Evolutionary conservation across 2,888 invertebrate species (phyloP).

Genomic region (Rapana venosa): DNA sequence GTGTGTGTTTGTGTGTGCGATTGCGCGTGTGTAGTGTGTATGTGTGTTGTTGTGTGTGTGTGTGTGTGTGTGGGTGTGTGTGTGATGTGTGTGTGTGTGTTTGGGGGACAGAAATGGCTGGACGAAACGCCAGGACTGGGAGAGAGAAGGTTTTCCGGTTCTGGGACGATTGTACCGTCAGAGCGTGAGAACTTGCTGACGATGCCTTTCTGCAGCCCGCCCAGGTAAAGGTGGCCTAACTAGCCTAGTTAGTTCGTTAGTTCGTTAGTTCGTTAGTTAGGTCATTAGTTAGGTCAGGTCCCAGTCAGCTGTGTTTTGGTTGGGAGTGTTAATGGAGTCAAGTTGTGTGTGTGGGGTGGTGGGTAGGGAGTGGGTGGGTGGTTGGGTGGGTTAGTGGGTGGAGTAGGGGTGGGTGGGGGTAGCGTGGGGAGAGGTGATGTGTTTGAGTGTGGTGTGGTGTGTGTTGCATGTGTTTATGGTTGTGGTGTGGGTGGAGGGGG

Average conservation of each 20-base stretch:
- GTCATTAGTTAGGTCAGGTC: neutral
- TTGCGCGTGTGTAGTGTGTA: neutral
- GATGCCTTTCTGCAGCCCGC: conserved; percentile 75
- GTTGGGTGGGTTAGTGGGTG: neutral
- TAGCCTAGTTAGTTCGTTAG: neutral
- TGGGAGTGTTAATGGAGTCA: too few species aligned
- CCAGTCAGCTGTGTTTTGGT: too few species aligned
- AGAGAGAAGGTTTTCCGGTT: conserved; percentile 91
- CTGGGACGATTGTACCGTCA: conserved; percentile 93
- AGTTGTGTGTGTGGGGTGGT: neutral
- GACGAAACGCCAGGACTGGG: conserved; percentile 93
- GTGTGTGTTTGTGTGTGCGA: neutral
- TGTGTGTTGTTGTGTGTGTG: neutral
- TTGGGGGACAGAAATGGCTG: conserved; percentile 84
- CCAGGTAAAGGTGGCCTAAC: conserved; percentile 70
- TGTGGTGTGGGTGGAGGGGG: too few species aligned
- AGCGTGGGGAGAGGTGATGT: neutral
- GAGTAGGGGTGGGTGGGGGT: neutral
- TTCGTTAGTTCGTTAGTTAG: too few species aligned
- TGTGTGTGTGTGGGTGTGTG: neutral
- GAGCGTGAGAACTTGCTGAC: conserved; percentile 82
- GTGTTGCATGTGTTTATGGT: too few species aligned
- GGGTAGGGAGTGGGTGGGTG: neutral
- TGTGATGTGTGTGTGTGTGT: neutral
- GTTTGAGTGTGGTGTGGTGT: neutral